These are phyloP conservation scores for Pangasianodon gigas DNA, from an alignment of 2,113 vertebrate species.

Conservation along the genomic window DNA sequence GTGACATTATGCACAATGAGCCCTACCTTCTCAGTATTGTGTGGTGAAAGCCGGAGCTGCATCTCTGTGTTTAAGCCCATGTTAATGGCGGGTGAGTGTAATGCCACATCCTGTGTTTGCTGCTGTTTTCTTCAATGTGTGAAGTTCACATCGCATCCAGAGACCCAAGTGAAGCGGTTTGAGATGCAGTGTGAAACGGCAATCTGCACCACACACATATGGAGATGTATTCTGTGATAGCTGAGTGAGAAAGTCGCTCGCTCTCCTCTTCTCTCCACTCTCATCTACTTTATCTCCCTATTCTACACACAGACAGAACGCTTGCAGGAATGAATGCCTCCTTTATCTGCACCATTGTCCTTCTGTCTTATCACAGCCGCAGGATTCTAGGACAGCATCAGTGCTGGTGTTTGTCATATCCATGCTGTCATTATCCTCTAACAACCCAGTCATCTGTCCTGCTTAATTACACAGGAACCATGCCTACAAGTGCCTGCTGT, in stretches of 20 bases:
- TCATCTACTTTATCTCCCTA: slow-evolving; percentile 27
- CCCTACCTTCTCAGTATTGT: neutral
- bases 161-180: neutral
- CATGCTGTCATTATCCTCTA: slow-evolving; percentile 25
- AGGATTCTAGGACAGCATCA: slow-evolving; percentile 28
- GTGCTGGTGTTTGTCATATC: slow-evolving; percentile 39
- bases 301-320: slow-evolving; percentile 21
- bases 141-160: slow-evolving; percentile 12
- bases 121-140: slow-evolving; percentile 12
- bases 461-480: slow-evolving; percentile 61
- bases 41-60: neutral
- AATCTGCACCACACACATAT: slow-evolving; percentile 7
- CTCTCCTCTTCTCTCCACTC: neutral
- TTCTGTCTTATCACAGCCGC: neutral
- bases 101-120: slow-evolving; percentile 24
- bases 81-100: neutral
- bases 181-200: neutral
- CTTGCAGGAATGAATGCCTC: slow-evolving; percentile 35
- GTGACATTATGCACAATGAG: neutral
- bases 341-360: slow-evolving; percentile 40
- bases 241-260: neutral
- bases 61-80: neutral
- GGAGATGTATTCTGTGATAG: neutral
- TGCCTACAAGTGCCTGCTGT: slow-evolving; percentile 21
- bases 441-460: slow-evolving; percentile 45